Evolutionary conservation across 2,888 invertebrate species (phyloP).

Genomic region (Scaptomyza cyrtandrae): DNA sequence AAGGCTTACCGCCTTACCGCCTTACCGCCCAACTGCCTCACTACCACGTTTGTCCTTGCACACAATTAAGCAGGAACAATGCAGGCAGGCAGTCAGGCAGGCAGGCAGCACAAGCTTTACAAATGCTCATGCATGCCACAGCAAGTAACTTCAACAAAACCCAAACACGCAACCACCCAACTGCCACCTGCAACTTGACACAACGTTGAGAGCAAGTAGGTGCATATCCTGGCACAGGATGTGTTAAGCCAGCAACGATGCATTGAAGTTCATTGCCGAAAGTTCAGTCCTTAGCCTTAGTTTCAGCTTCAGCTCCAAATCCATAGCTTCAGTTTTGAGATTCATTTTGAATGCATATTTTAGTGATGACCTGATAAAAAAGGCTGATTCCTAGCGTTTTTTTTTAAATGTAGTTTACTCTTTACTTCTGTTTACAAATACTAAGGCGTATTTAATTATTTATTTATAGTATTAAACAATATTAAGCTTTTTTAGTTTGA

Average conservation of each 20-base stretch:
- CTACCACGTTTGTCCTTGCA: constrained; percentile 57
- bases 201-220: constrained; percentile 1
- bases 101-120: constrained; percentile 48
- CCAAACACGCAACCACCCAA: too few species aligned
- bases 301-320: background rate
- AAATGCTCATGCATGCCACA: constrained; percentile 42
- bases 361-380: background rate
- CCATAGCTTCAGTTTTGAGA: background rate
- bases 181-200: constrained; percentile 2
- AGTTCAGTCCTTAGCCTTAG: constrained; percentile 24
- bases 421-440: too few species aligned
- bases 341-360: background rate
- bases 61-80: constrained; percentile 77
- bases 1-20: constrained; percentile 14
- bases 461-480: too few species aligned
- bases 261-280: constrained; percentile 76
- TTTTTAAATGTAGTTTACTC: background rate
- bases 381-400: background rate
- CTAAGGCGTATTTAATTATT: too few species aligned
- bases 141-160: constrained; percentile 1
- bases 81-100: constrained; percentile 36
- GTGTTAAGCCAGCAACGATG: constrained; percentile 57
- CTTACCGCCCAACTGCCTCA: background rate
- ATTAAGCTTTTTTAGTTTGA: too few species aligned
- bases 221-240: constrained; percentile 57